A percentile compares a stretch with the other conserved stretches of the same genome.
Evolutionary conservation across 2,888 invertebrate species (phyloP).

Genomic region (Polymixis flavicincta): DNA sequence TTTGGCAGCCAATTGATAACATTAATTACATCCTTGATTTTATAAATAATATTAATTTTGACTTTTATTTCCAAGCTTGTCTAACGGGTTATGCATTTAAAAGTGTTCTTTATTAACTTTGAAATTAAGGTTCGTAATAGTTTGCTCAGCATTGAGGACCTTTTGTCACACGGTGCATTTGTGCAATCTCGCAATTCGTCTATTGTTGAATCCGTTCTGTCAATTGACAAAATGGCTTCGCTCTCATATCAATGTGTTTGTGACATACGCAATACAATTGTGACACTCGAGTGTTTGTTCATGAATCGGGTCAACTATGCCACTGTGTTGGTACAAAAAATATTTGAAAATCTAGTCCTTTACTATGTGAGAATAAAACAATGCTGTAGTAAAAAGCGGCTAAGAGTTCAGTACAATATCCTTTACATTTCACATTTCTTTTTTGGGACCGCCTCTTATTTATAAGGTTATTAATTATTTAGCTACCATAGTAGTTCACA

Average conservation of each 20-base stretch:
- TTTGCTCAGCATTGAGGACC: conserved; percentile 7
- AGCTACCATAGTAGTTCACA: background rate
- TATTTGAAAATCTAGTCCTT: background rate
- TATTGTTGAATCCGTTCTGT: conserved; percentile 28
- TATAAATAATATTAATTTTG: conserved; percentile 29
- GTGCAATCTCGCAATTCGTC: background rate
- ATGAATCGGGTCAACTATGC: conserved; percentile 10
- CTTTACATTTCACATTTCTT: background rate
- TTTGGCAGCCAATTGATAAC: conserved; percentile 45
- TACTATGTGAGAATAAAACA: background rate
- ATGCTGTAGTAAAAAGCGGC: background rate
- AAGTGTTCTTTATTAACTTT: background rate
- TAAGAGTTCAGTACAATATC: background rate
- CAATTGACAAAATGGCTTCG: conserved; percentile 39
- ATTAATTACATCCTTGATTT: conserved; percentile 56
- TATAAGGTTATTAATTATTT: background rate
- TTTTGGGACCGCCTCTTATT: background rate
- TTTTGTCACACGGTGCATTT: conserved; percentile 15
- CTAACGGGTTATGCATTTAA: conserved; percentile 1
- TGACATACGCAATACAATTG: conserved; percentile 40
- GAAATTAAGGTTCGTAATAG: conserved; percentile 19
- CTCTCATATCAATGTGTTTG: conserved; percentile 22
- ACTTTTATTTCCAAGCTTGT: conserved; percentile 22
- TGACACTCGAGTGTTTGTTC: conserved; percentile 6
- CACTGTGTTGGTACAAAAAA: background rate